Base-by-base conservation (phyloP, 2,113 vertebrate species). In the Sander lucioperca region DNA sequence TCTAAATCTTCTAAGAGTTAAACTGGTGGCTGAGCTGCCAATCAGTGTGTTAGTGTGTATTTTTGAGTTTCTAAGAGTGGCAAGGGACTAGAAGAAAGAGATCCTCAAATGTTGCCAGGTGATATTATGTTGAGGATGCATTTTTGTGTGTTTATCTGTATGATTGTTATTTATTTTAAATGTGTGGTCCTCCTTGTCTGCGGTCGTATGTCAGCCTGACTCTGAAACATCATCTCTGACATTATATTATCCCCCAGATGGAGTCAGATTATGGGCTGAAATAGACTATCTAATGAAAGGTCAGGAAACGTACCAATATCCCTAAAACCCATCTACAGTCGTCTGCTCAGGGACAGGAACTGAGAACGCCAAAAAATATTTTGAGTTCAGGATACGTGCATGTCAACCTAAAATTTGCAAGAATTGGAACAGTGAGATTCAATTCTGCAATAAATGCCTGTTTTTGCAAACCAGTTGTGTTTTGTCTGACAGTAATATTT, bases 221-320 rank as follows among this genome's bases (percentile, higher is more conserved):
- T 77, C 56, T 3, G 48, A 80, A 72, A 43, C 77, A 47, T 85
- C 64, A 14, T 19, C 68, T 76, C 27, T 47, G 23, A 64, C 67
- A 85, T 91, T 89, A 81, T 77, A 91, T 91, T 88, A 88, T 82
- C 77, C 54, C 67, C 16, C 51, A 66, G 79, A 86, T 87, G 39
- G 45, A 83, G 76, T 77, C 74, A 53, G 81, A 92, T 86, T 88
- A 86, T 78, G 51, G 79, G 18, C 45, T 80, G 65, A 79, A 83
- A 74, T 39, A 53, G 51, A 72, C 56, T 75, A 21, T 70, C 62
- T 82, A 84, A 80, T 86, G 63, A 85, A 64, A 21, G 53, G 59
- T 79, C 83, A 70, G 83, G 88, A 88, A 79, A 82, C 84, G 51
- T 45, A 63, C 68, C 73, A 66, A 74, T 58, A 70, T 73, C 57